phyloP scores from a whole-genome alignment of 1,140 invertebrate genomes.

The Ruditapes philippinarum region DNA sequence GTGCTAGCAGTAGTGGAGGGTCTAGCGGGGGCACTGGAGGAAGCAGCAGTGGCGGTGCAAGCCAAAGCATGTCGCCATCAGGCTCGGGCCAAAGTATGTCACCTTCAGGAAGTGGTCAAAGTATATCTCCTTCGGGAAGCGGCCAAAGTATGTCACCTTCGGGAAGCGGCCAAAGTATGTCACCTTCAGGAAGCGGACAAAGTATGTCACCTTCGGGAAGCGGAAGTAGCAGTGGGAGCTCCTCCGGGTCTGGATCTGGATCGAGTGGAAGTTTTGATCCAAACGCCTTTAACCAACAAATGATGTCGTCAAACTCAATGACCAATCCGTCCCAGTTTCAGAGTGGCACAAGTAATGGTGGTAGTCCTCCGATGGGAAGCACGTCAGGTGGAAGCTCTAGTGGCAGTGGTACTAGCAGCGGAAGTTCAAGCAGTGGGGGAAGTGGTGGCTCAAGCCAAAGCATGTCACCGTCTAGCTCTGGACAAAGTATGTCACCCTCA shows the following conservation, averaged over 20 bases:
- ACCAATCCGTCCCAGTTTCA: constrained; percentile 20
- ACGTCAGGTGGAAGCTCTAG: background rate
- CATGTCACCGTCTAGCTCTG: background rate
- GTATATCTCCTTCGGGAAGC: too few species aligned
- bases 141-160: too few species aligned
- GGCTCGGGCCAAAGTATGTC: background rate
- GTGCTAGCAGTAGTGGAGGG: background rate
- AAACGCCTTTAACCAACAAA: constrained; percentile 7
- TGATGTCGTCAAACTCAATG: constrained; percentile 11
- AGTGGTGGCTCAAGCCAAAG: background rate
- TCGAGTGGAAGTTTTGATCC: constrained; percentile 21
- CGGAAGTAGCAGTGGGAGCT: background rate
- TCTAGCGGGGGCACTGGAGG: background rate
- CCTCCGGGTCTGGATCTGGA: background rate
- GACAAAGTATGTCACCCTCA: constrained; percentile 41
- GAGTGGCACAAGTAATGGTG: constrained; percentile 23
- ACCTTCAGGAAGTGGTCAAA: too few species aligned
- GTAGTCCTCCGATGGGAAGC: constrained; percentile 17
- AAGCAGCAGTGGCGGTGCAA: background rate
- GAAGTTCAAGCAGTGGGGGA: background rate
- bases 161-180: too few species aligned
- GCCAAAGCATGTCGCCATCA: constrained; percentile 45
- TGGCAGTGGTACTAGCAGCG: background rate
- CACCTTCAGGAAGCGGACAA: too few species aligned
- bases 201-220: background rate